Conservation (phyloP, 2,113 vertebrate genomes). For the Morone chrysops region DNA sequence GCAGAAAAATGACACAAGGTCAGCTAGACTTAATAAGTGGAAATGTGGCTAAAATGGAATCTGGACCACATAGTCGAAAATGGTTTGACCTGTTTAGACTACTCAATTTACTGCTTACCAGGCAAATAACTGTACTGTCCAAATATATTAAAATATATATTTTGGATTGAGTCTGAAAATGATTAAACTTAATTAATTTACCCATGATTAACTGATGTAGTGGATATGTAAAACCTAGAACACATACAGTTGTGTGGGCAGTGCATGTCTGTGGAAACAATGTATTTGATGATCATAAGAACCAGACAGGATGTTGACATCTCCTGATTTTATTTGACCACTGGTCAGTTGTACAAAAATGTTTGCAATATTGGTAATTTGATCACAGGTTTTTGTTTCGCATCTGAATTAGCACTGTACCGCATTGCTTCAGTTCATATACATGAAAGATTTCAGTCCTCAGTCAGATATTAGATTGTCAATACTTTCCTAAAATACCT, state of each 20-base stretch:
- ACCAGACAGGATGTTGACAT: constrained; percentile 45
- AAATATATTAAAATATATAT: no score
- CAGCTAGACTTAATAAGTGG: not conserved
- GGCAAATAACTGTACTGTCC: not conserved
- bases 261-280: constrained; percentile 5
- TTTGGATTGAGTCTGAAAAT: not conserved
- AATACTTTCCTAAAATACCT: constrained; percentile 7
- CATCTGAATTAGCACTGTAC: not conserved
- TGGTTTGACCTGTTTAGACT: not conserved
- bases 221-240: not conserved
- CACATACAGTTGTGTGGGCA: not conserved
- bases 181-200: not conserved
- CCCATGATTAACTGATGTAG: not conserved
- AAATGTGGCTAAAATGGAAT: constrained; percentile 1
- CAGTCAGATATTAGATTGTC: not conserved
- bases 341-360: constrained; percentile 26
- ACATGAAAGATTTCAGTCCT: not conserved
- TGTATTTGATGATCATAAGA: constrained; percentile 39
- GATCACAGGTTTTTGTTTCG: constrained; percentile 17
- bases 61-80: constrained; percentile 12
- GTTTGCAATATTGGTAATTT: constrained; percentile 16
- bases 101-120: not conserved
- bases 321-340: constrained; percentile 51
- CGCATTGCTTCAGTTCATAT: not conserved
- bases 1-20: constrained; percentile 24